Evolutionary conservation across 2,797 vertebrate species (phyloP), one percentile per base, ranked within the genome.

Genomic region (Sebastes umbrosus): DNA sequence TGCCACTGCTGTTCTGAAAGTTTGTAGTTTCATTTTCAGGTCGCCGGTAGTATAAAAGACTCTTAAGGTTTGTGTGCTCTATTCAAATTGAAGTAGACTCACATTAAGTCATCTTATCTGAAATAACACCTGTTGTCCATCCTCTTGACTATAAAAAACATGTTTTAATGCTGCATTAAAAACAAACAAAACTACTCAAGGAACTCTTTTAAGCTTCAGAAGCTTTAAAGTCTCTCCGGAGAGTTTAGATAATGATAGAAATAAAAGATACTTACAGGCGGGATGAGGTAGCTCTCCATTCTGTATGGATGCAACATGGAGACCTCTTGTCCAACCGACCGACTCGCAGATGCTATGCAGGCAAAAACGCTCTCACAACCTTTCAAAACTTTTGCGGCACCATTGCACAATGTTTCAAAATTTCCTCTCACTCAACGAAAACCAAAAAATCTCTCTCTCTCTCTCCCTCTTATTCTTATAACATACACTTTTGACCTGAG

Each of bases 231-330:
- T 31, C 24, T 72, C 14, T 39, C 36, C 24, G 2, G 0, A n/a
- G 13, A 72, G 14, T 72, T 70, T 32, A 54, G 9, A 74, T 73
- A 18, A 63, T 32, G 62, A 87, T 60, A 80, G 68, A 79, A 84
- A 81, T 9, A 79, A 77, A 69, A 25, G 9, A 92, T 98, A 99
- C 98, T 99, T 88, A 99, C 98, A 93, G 97, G 96, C 87, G 97
- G 94, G 94, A 98, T 97, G 95, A 99, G 97, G 93, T 99, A 99
- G 95, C 97, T 98, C 96, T 99, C 98, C 98, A 99, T 99, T 97
- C 97, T 99, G 97, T 97, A 97, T 88, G 97, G 95, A 96, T 98
- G 97, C 96, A 99, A 97, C 98, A 99, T 99, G 96, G 97, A 98
- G 97, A 95, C 90, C 73, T 90, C 88, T 94, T 90, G 85, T 93